phyloP scores from a whole-genome alignment of 2,113 vertebrate genomes.

The Agapornis roseicollis region DNA sequence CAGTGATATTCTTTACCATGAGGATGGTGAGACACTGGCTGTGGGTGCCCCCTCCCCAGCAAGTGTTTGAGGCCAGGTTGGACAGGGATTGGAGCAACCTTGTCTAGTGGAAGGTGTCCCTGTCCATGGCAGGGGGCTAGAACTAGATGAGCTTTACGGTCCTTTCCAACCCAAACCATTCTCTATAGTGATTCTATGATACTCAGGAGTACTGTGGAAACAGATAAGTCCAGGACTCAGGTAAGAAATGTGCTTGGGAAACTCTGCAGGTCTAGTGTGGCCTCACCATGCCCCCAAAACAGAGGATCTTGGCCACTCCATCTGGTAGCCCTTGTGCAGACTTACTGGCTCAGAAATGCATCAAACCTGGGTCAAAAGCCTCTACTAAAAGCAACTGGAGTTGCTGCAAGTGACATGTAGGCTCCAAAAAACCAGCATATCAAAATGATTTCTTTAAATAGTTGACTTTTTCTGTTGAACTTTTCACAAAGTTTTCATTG shows the following conservation, averaged over 20 bases:
- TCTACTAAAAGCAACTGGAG: neutral
- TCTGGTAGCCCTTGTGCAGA: neutral
- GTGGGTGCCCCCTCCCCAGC: neutral
- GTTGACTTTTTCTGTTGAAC: neutral
- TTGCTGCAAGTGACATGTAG: neutral
- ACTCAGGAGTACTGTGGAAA: neutral
- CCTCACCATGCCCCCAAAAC: neutral
- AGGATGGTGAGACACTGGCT: neutral
- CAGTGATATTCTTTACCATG: neutral
- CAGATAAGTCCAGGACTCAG: rapidly evolving
- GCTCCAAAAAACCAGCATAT: neutral
- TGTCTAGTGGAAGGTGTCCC: neutral
- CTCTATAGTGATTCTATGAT: neutral
- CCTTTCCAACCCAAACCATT: neutral
- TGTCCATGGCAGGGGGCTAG: neutral
- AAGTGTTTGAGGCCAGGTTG: neutral
- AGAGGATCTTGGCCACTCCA: rapidly evolving
- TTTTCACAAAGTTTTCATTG: neutral
- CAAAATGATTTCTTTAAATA: neutral
- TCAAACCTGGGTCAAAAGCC: neutral
- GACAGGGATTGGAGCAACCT: neutral
- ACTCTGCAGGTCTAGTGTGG: rapidly evolving
- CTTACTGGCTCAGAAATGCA: neutral
- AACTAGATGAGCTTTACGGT: neutral
- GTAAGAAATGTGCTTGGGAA: rapidly evolving